These are phyloP conservation scores for Microcebus lehilahytsara DNA, from an alignment of 2,113 vertebrate species.

Conservation along the genomic window DNA sequence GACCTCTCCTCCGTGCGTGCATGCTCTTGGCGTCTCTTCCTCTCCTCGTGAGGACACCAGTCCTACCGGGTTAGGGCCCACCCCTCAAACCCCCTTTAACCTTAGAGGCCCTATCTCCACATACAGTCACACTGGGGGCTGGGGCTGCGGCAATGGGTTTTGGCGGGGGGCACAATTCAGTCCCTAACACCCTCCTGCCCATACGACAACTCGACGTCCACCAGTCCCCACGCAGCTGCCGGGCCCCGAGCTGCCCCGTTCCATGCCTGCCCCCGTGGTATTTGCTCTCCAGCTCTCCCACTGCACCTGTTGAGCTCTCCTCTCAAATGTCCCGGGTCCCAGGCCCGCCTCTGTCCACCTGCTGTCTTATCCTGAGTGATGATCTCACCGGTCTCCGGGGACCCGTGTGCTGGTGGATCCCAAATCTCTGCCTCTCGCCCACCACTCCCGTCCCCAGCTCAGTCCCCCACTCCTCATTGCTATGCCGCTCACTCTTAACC, in stretches of 20 bases:
- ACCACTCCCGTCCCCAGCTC: too few relatives aligned
- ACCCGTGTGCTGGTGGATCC: background rate
- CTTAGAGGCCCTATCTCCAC: background rate
- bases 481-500: background rate
- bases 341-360: background rate
- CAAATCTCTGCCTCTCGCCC: background rate
- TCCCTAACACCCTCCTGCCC: background rate
- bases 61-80: background rate
- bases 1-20: background rate
- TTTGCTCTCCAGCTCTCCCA: background rate
- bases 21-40: background rate
- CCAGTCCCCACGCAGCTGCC: background rate
- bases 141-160: background rate
- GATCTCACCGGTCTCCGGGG: background rate
- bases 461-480: background rate
- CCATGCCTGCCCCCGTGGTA: background rate
- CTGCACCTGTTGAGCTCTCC: background rate
- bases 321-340: background rate
- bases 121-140: background rate
- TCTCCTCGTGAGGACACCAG: background rate
- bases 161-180: background rate
- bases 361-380: background rate
- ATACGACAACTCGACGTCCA: rapidly evolving
- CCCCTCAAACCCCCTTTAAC: background rate
- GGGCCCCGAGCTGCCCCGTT: too few relatives aligned